phyloP scores from a whole-genome alignment of 2,797 vertebrate genomes.

The Neoniphon sammara region DNA sequence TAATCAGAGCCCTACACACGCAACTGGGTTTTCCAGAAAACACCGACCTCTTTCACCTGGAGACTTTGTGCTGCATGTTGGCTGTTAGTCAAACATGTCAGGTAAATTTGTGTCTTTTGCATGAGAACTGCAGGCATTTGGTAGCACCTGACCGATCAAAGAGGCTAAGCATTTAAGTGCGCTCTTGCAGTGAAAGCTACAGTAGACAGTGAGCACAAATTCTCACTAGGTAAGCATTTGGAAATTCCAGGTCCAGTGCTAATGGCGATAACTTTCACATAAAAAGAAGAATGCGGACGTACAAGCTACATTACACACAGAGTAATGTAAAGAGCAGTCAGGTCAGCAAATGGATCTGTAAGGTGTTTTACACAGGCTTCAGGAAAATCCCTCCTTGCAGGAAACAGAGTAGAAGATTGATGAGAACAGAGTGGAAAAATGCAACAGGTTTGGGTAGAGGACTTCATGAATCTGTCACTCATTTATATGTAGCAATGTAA shows the following conservation, averaged over 20 bases:
- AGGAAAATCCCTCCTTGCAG: constrained; percentile 27
- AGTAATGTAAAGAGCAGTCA: too few species aligned
- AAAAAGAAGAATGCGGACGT: constrained; percentile 19
- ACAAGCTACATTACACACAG: not conserved
- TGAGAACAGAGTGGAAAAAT: not conserved
- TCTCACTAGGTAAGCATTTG: constrained; percentile 26
- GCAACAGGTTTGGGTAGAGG: not conserved
- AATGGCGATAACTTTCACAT: not conserved
- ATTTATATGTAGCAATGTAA: not conserved
- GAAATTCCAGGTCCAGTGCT: constrained; percentile 29
- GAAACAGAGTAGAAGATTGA: not conserved
- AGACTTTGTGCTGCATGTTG: too few species aligned
- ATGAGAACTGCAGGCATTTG: not conserved
- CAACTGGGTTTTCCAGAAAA: too few species aligned
- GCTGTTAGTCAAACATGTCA: too few species aligned
- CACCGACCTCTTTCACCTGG: too few species aligned
- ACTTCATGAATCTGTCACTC: not conserved
- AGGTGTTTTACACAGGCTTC: not conserved
- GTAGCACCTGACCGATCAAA: not conserved
- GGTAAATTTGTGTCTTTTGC: not conserved
- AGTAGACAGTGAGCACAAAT: not conserved
- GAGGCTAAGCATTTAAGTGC: not conserved
- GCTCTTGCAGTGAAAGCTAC: not conserved
- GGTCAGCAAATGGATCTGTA: too few species aligned
- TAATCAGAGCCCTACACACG: not conserved